Evolutionary conservation across 1,140 invertebrate genomes (phyloP).

Genomic region (Bombus consobrinus): DNA sequence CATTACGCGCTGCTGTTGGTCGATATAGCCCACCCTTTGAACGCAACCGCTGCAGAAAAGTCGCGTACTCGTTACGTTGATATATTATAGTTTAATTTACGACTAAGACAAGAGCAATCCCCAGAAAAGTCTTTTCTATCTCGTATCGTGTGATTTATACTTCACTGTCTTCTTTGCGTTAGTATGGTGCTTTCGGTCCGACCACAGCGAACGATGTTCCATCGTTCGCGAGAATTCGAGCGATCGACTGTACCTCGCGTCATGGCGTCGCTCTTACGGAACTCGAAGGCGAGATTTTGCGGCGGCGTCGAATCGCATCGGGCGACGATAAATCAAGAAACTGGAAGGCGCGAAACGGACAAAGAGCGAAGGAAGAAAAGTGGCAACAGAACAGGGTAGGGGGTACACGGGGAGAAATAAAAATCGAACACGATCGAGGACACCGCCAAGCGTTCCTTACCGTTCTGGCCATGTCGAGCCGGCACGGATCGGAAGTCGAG

Average conservation of each 20-base stretch:
- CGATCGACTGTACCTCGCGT: not conserved
- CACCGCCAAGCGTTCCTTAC: constrained; percentile 61
- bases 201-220: not conserved
- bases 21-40: not conserved
- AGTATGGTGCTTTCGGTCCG: not conserved
- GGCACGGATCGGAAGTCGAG: constrained; percentile 81
- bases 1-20: not conserved
- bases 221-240: not conserved
- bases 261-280: not conserved
- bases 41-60: not conserved
- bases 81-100: constrained; percentile 12
- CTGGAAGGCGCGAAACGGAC: constrained; percentile 50
- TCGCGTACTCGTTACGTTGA: constrained; percentile 4
- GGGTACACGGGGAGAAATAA: constrained; percentile 35
- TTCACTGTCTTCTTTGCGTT: too few relatives aligned
- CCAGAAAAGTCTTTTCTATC: not conserved
- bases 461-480: constrained; percentile 68
- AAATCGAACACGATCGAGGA: constrained; percentile 57
- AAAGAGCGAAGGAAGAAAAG: constrained; percentile 57
- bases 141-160: not conserved
- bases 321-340: constrained; percentile 42
- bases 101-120: not conserved
- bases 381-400: not conserved
- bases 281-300: not conserved
- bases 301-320: not conserved